Base-by-base conservation (phyloP, 2,888 invertebrate species). In the Octonoba sinensis region DNA sequence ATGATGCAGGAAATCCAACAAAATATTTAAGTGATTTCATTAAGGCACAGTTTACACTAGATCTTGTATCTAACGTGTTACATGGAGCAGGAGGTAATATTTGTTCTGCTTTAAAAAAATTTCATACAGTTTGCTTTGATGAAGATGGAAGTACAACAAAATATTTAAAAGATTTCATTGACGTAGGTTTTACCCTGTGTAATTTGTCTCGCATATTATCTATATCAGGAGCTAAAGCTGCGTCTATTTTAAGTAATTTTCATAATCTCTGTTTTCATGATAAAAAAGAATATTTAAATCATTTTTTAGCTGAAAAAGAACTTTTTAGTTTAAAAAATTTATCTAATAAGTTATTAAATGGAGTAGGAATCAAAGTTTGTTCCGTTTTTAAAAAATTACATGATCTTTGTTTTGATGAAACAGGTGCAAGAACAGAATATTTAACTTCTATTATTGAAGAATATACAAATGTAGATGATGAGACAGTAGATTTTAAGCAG, bases 301-400 rank as follows among this genome's bases (percentile, higher is more conserved):
- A 47, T 47, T 47, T 47, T 15, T 47, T 47, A 47, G 47, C 47
- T 44, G 62, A n/a, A n/a, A n/a, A 62, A 62, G 62, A 62, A 62
- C 47, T 47, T 47, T 47, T 47, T 47, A 47, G 15, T 47, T 15
- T 15, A 47, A 47, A 47, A 12, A 62, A 62, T n/a, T 62, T 62
- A 27, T 62, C 62, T 62, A 62, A 44, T 13, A 62, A 62, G 18
- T 62, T 62, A 62, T 62, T 62, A 44, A 44, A 62, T 62, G 44
- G 36, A 62, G 62, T 44, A 62, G 62, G 27, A 36, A 27, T 44
- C 13, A 62, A 62, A n/a, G 6, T 16, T 62, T 62, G 62, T 36
- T 62, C 62, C 4, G 13, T 8, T 62, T 62, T 62, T 62, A 36
- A 62, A 36, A 27, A 62, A 36, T 36, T 62, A 27, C 62, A 62